Evolutionary conservation across 2,113 vertebrate species (phyloP), one percentile per base, ranked within the genome.

Genomic region (Pterocles burchelli): DNA sequence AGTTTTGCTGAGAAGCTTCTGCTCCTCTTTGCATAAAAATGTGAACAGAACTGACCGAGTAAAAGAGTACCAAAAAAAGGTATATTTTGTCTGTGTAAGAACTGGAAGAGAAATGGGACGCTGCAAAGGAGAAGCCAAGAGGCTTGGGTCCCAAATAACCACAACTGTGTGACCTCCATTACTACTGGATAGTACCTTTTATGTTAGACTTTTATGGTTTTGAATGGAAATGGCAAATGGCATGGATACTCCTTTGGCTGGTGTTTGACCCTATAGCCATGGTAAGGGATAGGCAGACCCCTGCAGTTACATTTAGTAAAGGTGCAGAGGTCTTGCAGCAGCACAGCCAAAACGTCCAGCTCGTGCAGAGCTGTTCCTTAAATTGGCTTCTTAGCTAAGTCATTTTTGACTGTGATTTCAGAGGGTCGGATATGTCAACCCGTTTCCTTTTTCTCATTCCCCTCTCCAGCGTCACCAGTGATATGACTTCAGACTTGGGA

Each of bases 371-470:
- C 45, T 71, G 67, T 48, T 94, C 65, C 94, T 88, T 88, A 83
- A 88, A 75, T 1, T 25, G 41, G n/a, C 73, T 61, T 76, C 89
- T 78, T 63, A 87, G 52, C 81, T 14, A 10, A 96, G 72, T 58
- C 87, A 51, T 66, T 90, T 85, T 21, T 54, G 90, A 85, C 55
- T 74, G 70, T 58, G 85, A 88, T 90, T 96, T 96, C 93, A 93
- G 85, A 0, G 2, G 51, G 38, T 63, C 22, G 11, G 92, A 73
- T 48, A 93, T 86, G 85, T 96, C 92, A 96, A 92, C 79, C 92
- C 90, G 51, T 94, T 95, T 96, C 91, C 94, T 96, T 91, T 93
- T 92, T 90, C 90, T 97, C 90, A 92, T 88, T 96, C 85, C 72
- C 83, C 93, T 95, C 88, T 86, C 67, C 92, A 72, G 90, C 33